These are phyloP conservation scores for Tonatia bakeri DNA, from an alignment of 2,113 vertebrate genomes.

Conservation along the genomic window DNA sequence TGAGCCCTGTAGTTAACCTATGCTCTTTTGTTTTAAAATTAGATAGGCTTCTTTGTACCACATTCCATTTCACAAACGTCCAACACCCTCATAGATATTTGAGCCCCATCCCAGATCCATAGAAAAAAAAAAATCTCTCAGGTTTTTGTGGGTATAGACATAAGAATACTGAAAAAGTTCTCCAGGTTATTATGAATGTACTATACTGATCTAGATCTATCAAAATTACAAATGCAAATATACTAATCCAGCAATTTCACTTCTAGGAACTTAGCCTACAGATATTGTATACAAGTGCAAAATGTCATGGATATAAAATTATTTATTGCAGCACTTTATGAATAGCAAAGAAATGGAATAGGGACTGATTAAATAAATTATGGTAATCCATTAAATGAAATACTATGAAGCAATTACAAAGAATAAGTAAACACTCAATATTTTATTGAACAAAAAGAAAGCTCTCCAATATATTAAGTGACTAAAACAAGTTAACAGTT, in stretches of 20 bases:
- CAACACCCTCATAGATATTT: not conserved
- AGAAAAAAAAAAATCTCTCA: slow-evolving; percentile 16
- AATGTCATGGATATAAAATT: not conserved
- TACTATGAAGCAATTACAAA: slow-evolving; percentile 11
- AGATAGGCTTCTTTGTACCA: not conserved
- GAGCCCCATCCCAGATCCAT: not conserved
- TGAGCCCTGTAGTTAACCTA: not conserved
- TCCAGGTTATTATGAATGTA: not conserved
- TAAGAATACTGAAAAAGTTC: not conserved
- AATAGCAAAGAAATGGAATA: not conserved
- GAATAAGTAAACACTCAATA: slow-evolving; percentile 27
- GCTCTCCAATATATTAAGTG: not conserved
- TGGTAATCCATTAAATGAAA: not conserved
- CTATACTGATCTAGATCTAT: not conserved
- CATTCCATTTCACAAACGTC: slow-evolving; percentile 19
- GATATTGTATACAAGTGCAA: not conserved
- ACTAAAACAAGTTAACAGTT: slow-evolving; percentile 20
- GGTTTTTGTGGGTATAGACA: not conserved
- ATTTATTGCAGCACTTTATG: not conserved
- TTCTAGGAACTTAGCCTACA: not conserved
- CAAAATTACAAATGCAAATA: slow-evolving; percentile 9
- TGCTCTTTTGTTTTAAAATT: not conserved
- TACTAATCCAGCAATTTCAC: not conserved
- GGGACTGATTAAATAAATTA: slow-evolving; percentile 20
- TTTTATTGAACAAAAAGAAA: not conserved